Conservation (phyloP, 2,113 vertebrate species). For the Zingel zingel region DNA sequence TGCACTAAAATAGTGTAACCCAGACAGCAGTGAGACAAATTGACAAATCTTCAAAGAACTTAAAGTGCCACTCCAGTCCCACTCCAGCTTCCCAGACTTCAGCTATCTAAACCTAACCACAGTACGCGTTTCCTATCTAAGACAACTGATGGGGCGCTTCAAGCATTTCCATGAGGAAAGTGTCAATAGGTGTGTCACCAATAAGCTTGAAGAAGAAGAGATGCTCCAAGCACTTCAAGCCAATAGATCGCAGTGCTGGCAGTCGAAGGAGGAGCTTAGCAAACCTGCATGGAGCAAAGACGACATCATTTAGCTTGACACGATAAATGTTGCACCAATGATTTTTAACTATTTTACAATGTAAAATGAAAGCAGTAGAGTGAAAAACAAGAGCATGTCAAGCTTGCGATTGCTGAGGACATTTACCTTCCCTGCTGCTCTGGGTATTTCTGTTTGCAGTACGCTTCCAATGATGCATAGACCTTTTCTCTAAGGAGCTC, state of each 20-base stretch:
- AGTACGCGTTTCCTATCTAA: conserved; percentile 78
- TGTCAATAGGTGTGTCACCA: conserved; percentile 94
- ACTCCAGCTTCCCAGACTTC: conserved; percentile 81
- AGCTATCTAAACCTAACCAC: conserved; percentile 76
- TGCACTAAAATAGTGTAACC: conserved; percentile 77
- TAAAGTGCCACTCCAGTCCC: conserved; percentile 87
- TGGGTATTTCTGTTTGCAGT: conserved; percentile 95
- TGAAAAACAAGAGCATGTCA: background rate
- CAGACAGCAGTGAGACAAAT: conserved; percentile 85
- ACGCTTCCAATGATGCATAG: conserved; percentile 92
- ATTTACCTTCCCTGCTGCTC: conserved; percentile 90
- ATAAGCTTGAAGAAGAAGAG: conserved; percentile 97
- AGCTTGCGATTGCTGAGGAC: background rate
- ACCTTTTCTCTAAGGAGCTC: conserved; percentile 93
- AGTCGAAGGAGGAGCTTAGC: conserved; percentile 93
- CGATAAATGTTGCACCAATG: background rate
- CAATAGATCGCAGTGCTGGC: conserved; percentile 91
- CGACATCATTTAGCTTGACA: background rate
- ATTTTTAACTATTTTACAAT: conserved; percentile 32
- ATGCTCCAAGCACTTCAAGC: conserved; percentile 94
- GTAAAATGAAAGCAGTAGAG: background rate
- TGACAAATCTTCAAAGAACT: conserved; percentile 84
- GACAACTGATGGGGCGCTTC: conserved; percentile 93
- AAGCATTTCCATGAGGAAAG: conserved; percentile 97
- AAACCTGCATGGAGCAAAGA: conserved; percentile 81